Base-by-base conservation (phyloP, 1,140 invertebrate genomes). In the Fopius arisanus region DNA sequence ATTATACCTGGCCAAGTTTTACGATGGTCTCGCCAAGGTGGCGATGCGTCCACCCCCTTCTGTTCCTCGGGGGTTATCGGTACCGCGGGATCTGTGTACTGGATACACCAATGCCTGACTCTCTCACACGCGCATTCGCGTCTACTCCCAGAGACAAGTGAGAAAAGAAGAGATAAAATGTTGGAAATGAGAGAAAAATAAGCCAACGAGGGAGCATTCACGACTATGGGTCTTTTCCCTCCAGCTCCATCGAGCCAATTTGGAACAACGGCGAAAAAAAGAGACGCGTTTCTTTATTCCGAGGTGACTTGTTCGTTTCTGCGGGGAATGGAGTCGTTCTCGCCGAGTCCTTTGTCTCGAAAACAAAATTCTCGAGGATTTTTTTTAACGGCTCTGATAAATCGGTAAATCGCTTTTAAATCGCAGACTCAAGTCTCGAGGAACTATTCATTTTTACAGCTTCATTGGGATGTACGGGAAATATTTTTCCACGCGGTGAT, bases 1-100 rank as follows among this genome's bases (percentile, higher is more conserved):
- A 41, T 78, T 84, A 83, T 86, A 85, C 84, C 85, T 87, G 84
- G 78, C 78, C 81, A 83, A 87, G 83, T 88, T 87, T 88, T 88
- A 88, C 86, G 87, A 87, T 87, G 86, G 84, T 86, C 86, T 85
- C 82, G 84, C 70, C 86, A 82, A 88, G 86, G 86, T 88, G 86
- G 84, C 84, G 86, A 87, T 88, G 86, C 86, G 84, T 87, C 84
- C 48, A 41, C 71, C 43, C 23, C 54, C 23, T 19, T 59, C 54
- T 59, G 19, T 19, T 59, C 54, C 19, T 12, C 85, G 79, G 79
- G 75, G 81, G 82, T 88, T 88, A 88, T 88, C 86, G 80, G 81
- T 41, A 78, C 69, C 78, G 78, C 85, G 84, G 83, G 83, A 88
- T 88, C 86, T 87, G 76, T 73, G 63, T 76, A 72, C 69, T 16